phyloP scores from a whole-genome alignment of 53 echinoderm and acorn worm species.

The Arbacia lixula region DNA sequence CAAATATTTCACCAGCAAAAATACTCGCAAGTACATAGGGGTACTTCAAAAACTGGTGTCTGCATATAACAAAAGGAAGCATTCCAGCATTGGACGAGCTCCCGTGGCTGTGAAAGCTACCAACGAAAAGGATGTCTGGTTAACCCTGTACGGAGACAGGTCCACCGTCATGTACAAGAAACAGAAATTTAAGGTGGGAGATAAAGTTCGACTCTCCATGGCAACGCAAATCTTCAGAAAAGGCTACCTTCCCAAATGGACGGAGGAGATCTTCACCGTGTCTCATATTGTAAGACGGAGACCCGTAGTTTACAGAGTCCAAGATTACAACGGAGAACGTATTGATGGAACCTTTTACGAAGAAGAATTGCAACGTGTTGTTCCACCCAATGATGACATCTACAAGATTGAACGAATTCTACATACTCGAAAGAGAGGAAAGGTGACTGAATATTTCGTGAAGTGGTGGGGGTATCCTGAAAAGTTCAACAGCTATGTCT shows the following conservation, averaged over 20 bases:
- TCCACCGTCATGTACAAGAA: not conserved
- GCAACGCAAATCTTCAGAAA: constrained; percentile 46
- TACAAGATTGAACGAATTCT: constrained; percentile 54
- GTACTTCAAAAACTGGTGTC: constrained; percentile 56
- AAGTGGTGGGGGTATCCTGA: constrained; percentile 42
- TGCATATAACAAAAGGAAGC: constrained; percentile 54
- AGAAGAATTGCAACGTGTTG: constrained; percentile 60
- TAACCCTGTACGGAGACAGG: not conserved
- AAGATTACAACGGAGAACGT: constrained; percentile 51
- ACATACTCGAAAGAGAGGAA: not conserved
- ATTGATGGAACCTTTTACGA: constrained; percentile 67
- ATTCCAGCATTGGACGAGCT: constrained; percentile 28
- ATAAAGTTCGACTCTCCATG: constrained; percentile 35
- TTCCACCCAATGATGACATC: not conserved
- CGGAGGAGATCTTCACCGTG: constrained; percentile 22
- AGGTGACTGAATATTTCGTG: constrained; percentile 30
- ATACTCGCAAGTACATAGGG: constrained; percentile 48
- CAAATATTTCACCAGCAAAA: constrained; percentile 49
- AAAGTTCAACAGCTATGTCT: constrained; percentile 48
- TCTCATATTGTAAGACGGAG: not conserved
- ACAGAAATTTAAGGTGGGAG: not conserved
- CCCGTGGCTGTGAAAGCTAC: constrained; percentile 5
- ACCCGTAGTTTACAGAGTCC: constrained; percentile 46
- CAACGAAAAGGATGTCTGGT: constrained; percentile 39
- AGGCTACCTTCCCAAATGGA: constrained; percentile 58